Percentiles rank a stretch among this genome's conserved stretches.
Evolutionary conservation across 1,140 invertebrate genomes (phyloP).

Genomic region (Penaeus vannamei): DNA sequence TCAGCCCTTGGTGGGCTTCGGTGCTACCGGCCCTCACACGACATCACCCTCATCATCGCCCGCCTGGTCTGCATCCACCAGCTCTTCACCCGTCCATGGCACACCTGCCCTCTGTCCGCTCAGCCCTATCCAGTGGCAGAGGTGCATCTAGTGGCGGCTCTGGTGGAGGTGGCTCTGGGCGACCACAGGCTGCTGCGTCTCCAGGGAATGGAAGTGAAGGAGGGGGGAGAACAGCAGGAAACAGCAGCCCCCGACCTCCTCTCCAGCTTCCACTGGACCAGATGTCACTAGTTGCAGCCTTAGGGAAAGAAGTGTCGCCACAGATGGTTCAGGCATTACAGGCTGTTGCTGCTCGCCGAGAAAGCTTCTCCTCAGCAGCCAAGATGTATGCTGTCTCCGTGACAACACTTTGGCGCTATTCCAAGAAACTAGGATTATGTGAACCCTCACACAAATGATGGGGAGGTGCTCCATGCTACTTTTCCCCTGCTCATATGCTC

Average conservation of each 20-base stretch:
- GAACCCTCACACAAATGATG: constrained; percentile 54
- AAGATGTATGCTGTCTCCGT: constrained; percentile 68
- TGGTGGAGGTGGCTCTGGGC: neutral
- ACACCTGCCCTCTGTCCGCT: constrained; percentile 53
- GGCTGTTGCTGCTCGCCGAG: constrained; percentile 66
- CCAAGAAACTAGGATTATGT: constrained; percentile 64
- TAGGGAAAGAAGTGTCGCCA: constrained; percentile 65
- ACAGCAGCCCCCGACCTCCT: constrained; percentile 42
- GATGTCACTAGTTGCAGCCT: constrained; percentile 61
- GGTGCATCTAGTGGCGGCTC: neutral
- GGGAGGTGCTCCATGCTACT: constrained; percentile 20
- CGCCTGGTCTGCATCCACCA: constrained; percentile 42
- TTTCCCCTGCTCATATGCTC: constrained; percentile 34
- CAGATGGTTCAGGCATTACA: constrained; percentile 68
- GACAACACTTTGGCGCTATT: constrained; percentile 68
- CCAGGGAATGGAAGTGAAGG: constrained; percentile 45
- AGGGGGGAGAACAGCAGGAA: constrained; percentile 47
- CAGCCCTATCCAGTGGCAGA: constrained; percentile 16
- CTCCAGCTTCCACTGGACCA: constrained; percentile 58
- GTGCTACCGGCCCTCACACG: constrained; percentile 65
- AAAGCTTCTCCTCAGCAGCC: constrained; percentile 68
- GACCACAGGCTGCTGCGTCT: constrained; percentile 26
- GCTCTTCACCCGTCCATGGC: constrained; percentile 55
- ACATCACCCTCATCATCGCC: constrained; percentile 61
- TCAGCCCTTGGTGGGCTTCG: constrained; percentile 66